phyloP scores from a whole-genome alignment of 2,888 invertebrate species.

The Synanthedon myopaeformis region DNA sequence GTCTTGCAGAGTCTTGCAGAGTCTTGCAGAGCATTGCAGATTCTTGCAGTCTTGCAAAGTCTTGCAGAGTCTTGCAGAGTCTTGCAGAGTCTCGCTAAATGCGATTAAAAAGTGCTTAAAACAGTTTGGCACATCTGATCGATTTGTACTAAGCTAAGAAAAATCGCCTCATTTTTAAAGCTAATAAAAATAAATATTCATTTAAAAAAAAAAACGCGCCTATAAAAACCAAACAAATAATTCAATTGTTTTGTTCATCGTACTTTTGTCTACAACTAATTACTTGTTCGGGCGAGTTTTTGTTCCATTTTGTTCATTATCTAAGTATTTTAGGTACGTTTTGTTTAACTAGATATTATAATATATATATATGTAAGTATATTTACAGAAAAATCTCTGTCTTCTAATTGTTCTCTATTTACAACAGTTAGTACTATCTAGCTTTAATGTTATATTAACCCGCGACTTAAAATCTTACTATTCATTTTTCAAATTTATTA shows the following conservation, averaged over 20 bases:
- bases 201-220: slow-evolving; percentile 33
- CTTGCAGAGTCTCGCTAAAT: slow-evolving; percentile 39
- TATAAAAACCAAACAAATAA: slow-evolving; percentile 43
- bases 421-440: slow-evolving; percentile 63
- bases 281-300: slow-evolving; percentile 65
- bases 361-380: slow-evolving; percentile 20
- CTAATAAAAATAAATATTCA: slow-evolving; percentile 53
- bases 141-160: slow-evolving; percentile 60
- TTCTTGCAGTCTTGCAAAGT: no score
- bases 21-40: slow-evolving; percentile 3
- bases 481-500: slow-evolving; percentile 6
- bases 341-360: slow-evolving; percentile 1
- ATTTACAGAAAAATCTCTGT: slow-evolving; percentile 51
- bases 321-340: slow-evolving; percentile 32
- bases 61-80: no score
- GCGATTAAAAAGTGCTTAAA: slow-evolving; percentile 51
- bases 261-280: slow-evolving; percentile 41
- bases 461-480: slow-evolving; percentile 28
- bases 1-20: no score
- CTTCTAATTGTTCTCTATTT: slow-evolving; percentile 41
- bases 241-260: slow-evolving; percentile 37
- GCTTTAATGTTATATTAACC: slow-evolving; percentile 30
- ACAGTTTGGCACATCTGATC: slow-evolving; percentile 64
- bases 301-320: slow-evolving; percentile 61
- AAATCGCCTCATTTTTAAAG: slow-evolving; percentile 42